These are phyloP conservation scores for Naja naja DNA, from an alignment of 2,113 vertebrate genomes.

Conservation along the genomic window DNA sequence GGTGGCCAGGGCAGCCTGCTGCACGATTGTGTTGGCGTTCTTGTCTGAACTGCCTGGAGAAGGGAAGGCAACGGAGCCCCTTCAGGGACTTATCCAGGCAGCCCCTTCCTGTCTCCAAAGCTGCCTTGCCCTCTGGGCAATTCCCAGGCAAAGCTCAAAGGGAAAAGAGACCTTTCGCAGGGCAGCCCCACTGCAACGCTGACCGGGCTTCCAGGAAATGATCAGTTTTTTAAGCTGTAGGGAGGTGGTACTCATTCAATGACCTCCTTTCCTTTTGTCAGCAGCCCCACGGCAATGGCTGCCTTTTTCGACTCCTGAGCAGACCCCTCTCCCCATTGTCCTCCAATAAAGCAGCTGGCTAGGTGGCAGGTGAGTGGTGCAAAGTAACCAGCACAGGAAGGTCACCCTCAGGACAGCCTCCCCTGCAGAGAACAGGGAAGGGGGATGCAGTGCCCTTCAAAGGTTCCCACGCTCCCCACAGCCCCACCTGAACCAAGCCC, in stretches of 20 bases:
- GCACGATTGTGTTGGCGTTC: conserved; percentile 33
- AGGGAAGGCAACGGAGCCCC: conserved; percentile 40
- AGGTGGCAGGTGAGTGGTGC: neutral
- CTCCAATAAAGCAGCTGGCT: neutral
- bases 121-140: neutral
- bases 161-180: neutral
- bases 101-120: neutral
- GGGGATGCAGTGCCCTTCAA: neutral
- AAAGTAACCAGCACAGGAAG: neutral
- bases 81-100: neutral
- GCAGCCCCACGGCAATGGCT: neutral
- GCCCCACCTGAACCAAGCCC: neutral
- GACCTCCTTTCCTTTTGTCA: neutral
- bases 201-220: neutral
- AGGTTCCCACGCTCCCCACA: neutral
- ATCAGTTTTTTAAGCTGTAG: neutral
- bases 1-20: neutral
- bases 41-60: conserved; percentile 71
- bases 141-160: neutral
- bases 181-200: neutral
- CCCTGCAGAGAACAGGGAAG: neutral
- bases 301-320: neutral
- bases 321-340: neutral
- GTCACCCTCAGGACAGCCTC: neutral
- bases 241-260: neutral